phyloP scores from a whole-genome alignment of 2,113 vertebrate genomes.

The Azemiops feae region DNA sequence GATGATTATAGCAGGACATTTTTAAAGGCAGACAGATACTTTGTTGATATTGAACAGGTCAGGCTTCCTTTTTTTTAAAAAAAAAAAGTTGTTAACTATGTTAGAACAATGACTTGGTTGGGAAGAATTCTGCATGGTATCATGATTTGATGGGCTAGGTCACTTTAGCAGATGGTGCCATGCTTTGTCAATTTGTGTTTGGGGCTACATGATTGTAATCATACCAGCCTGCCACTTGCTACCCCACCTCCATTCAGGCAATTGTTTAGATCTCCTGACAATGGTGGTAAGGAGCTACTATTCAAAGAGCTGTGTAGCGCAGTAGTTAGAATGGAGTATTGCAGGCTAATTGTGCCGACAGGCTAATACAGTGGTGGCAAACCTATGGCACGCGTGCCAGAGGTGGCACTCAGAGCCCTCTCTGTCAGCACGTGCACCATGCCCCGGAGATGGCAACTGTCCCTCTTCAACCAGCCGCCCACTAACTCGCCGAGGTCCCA shows the following conservation, averaged over 20 bases:
- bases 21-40: slow-evolving; percentile 9
- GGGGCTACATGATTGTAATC: not conserved
- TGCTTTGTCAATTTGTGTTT: not conserved
- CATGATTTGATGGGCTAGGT: not conserved
- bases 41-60: not conserved
- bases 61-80: not conserved
- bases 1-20: slow-evolving; percentile 28
- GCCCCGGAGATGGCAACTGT: no score
- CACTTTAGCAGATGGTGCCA: not conserved
- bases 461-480: no score
- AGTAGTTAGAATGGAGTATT: no score
- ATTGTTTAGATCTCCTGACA: not conserved
- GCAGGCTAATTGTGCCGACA: no score
- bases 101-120: not conserved
- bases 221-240: not conserved
- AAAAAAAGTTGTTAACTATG: not conserved
- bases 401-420: no score
- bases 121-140: not conserved
- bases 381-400: no score
- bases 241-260: not conserved
- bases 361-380: no score
- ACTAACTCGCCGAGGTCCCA: no score
- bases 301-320: no score
- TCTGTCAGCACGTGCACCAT: no score
- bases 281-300: not conserved